Evolutionary conservation across 1,140 invertebrate genomes (phyloP), one percentile per base, ranked within the genome.

Genomic region (Theocolax elegans): DNA sequence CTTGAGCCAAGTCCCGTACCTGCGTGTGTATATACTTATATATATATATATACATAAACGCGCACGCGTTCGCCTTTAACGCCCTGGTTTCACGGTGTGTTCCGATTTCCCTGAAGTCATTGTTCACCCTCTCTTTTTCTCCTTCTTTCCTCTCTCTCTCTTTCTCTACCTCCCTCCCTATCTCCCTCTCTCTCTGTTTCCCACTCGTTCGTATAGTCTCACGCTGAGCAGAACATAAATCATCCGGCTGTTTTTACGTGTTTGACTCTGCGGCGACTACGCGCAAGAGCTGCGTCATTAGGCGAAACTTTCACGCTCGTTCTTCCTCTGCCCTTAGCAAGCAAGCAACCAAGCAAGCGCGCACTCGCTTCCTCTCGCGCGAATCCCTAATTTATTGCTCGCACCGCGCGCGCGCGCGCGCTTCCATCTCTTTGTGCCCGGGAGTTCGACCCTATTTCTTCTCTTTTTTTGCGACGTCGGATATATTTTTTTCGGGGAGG

Each of bases 191-290:
- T 42, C 56, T 4, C n/a, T n/a, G n/a, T n/a, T n/a, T n/a, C n/a
- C n/a, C n/a, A n/a, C n/a, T n/a, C n/a, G n/a, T n/a, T n/a, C n/a
- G n/a, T n/a, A n/a, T n/a, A n/a, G 75, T 62, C 71, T 76, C 76
- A 76, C 60, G 44, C 46, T 38, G n/a, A n/a, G n/a, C n/a, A n/a
- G n/a, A n/a, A n/a, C 74, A 78, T 83, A 83, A 83, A 83, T 83
- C 79, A 80, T 76, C 71, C 58, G 66, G 62, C 77, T 78, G 78
- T 81, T 81, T 83, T 83, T 83, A 76, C 77, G 78, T 80, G 77
- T 82, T 80, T 81, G 74, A 79, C 78, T 78, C 70, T 64, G 71
- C 13, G 58, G 71, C 19, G 64, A 70, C 42, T 46, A 64, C 17
- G 31, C 51, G 51, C 21, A 17, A 49, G 38, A 53, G 53, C 40